phyloP scores from a whole-genome alignment of 2,888 invertebrate genomes.

The Nomada fucata region DNA sequence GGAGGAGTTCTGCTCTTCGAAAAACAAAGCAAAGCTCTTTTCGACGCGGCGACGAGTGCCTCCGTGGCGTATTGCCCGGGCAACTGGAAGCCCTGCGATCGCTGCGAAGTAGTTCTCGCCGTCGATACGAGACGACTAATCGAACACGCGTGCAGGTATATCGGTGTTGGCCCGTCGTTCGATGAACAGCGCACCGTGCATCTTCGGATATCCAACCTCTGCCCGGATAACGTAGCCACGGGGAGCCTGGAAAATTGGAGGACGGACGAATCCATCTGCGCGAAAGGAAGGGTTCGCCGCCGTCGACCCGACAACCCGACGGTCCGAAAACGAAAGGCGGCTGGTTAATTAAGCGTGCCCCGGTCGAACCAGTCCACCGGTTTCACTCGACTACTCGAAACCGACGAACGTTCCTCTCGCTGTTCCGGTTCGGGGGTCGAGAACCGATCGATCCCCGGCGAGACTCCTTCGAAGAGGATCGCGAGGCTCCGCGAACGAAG shows the following conservation, averaged over 20 bases:
- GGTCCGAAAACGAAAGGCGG: conserved; percentile 74
- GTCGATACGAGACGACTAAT: no score
- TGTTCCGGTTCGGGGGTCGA: conserved; percentile 73
- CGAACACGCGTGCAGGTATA: not conserved
- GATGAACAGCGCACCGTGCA: no score
- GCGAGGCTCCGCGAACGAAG: conserved; percentile 13
- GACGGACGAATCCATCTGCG: conserved; percentile 17
- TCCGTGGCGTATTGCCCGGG: no score
- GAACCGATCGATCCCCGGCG: conserved; percentile 67
- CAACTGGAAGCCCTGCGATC: no score
- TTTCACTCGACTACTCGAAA: conserved; percentile 69
- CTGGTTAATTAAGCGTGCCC: conserved; percentile 71
- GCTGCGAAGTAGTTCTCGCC: no score
- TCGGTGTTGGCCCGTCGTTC: not conserved
- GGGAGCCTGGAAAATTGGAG: conserved; percentile 15
- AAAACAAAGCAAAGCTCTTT: not conserved
- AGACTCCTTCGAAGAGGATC: conserved; percentile 63
- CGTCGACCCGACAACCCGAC: conserved; percentile 56
- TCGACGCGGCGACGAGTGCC: no score
- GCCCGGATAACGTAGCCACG: conserved; percentile 7
- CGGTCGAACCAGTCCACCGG: conserved; percentile 68
- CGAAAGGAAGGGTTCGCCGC: conserved; percentile 17
- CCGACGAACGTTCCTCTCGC: conserved; percentile 61
- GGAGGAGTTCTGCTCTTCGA: conserved; percentile 56
- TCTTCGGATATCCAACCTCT: conserved; percentile 9